These are phyloP conservation scores for Drosophila azteca DNA, from an alignment of 1,140 invertebrate genomes.

Conservation along the genomic window DNA sequence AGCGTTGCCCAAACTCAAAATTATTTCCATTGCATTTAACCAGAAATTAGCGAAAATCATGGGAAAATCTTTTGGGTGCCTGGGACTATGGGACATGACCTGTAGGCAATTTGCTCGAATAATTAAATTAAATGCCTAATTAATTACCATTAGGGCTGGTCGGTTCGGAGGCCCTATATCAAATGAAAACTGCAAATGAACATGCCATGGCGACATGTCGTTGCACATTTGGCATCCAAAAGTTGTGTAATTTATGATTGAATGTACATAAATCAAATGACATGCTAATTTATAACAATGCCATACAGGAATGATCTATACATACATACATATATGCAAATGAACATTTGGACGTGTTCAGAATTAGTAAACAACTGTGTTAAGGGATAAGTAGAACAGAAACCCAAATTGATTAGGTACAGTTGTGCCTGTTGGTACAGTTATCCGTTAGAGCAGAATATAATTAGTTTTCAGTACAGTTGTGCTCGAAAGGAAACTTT, in stretches of 20 bases:
- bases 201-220: background rate
- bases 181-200: conserved; percentile 16
- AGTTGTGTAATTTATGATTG: conserved; percentile 45
- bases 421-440: too few relatives aligned
- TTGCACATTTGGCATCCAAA: conserved; percentile 17
- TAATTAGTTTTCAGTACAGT: too few relatives aligned
- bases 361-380: background rate
- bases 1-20: conserved; percentile 6
- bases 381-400: too few relatives aligned
- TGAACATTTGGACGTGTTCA: background rate
- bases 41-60: conserved; percentile 61
- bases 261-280: conserved; percentile 38
- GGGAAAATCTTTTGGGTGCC: conserved; percentile 18
- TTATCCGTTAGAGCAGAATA: too few relatives aligned
- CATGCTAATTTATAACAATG: conserved; percentile 26
- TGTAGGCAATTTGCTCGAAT: conserved; percentile 44
- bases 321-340: conserved; percentile 11
- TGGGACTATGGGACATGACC: conserved; percentile 13
- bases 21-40: conserved; percentile 62
- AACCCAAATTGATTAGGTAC: too few relatives aligned
- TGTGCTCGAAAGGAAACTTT: too few relatives aligned
- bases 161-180: conserved; percentile 1
- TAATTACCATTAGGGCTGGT: conserved; percentile 50
- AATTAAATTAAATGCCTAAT: conserved; percentile 74
- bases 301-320: conserved; percentile 7